Conservation (phyloP, 2,888 invertebrate species). For the Lasioglossum vierecki region DNA sequence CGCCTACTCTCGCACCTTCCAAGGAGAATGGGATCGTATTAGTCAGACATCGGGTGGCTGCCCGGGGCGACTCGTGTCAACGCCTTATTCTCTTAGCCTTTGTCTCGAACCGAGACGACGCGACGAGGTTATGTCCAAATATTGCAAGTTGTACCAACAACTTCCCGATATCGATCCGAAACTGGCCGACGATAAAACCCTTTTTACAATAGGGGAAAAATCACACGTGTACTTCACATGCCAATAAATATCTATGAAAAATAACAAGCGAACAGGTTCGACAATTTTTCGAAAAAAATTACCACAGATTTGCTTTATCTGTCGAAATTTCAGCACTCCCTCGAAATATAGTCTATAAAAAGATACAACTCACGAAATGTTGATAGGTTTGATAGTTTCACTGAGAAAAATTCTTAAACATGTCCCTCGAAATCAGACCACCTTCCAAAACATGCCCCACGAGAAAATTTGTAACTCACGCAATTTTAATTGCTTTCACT, state of each 20-base stretch:
- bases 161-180: not conserved
- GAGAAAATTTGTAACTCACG: not conserved
- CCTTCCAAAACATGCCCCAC: no score
- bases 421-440: not conserved
- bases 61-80: not conserved
- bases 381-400: not conserved
- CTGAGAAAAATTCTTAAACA: no score
- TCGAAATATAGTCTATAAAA: not conserved
- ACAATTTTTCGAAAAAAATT: no score
- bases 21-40: conserved; percentile 13
- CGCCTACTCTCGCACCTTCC: conserved; percentile 7
- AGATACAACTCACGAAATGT: not conserved
- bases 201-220: not conserved
- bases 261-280: no score
- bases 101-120: not conserved
- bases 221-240: not conserved
- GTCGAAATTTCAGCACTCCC: not conserved
- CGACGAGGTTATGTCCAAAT: not conserved
- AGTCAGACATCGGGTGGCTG: conserved; percentile 10
- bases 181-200: not conserved
- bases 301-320: no score
- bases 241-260: no score
- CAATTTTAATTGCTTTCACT: not conserved
- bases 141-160: not conserved
- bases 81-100: not conserved